Base-by-base conservation (phyloP, 1,140 invertebrate species). In the Pomacea maculata region DNA sequence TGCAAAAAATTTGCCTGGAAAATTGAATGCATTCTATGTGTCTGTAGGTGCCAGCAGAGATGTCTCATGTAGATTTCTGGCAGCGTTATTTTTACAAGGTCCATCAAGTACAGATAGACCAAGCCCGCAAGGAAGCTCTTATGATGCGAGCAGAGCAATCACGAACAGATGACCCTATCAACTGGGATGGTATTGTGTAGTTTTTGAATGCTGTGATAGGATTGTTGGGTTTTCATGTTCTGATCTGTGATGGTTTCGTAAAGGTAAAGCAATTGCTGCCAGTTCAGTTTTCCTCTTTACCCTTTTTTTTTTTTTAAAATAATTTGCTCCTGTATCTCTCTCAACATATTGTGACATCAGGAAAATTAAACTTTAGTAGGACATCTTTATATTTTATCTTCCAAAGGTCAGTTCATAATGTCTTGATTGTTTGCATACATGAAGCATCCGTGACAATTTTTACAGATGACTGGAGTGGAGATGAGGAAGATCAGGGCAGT, bases 61-160 rank as follows among this genome's bases (percentile, higher is more conserved):
- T 92, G 71, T 91, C 92, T 5, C 92, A 93, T 84, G 84, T 87
- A 61, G 90, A 92, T 74, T 93, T 93, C 85, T 93, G 92, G 92
- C 88, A 90, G 67, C 84, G 92, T 63, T 93, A 93, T 84, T 93
- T 91, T 84, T 93, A 91, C 85, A 89, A 89, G 79, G 86, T 92
- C 14, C 88, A 92, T 77, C 89, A 90, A 70, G 81, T 93, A 54
- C 82, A 89, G 52, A 73, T 90, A 82, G 90, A 91, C 78, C 91
- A 93, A 82, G 87, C 83, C 17, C 84, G 88, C 73, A 87, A 87
- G 78, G 77, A 83, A 81, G 88, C 88, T 55, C 83, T 90, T 83
- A 90, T 88, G 89, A 86, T 85, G 80, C 82, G 88, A 81, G 86
- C 90, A 70, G 85, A 89, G 82, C 74, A 86, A 82, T 78, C 83